Conservation (phyloP, 2,113 vertebrate species). For the Psammodynastes pulverulentus region DNA sequence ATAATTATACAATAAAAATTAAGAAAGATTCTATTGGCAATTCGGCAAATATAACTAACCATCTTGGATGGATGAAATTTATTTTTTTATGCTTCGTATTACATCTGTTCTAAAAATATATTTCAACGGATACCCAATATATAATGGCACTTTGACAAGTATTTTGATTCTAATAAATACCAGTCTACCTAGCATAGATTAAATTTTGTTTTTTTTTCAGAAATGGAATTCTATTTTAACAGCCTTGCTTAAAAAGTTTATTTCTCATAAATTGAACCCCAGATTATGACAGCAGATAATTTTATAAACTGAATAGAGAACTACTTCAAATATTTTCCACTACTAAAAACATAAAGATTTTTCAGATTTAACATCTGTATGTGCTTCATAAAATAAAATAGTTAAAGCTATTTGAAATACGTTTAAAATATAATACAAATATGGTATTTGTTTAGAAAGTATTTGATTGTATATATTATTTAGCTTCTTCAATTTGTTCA, state of each 20-base stretch:
- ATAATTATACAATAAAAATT: background rate
- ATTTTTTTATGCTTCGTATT: background rate
- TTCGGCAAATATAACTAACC: background rate
- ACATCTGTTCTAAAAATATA: background rate
- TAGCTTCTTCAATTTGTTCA: background rate
- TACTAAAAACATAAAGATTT: background rate
- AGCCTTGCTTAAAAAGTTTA: background rate
- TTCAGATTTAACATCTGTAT: background rate
- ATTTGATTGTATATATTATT: background rate
- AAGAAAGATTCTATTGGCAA: background rate
- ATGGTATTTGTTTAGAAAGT: background rate
- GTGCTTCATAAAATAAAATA: background rate
- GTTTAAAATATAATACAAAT: background rate
- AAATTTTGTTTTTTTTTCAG: background rate
- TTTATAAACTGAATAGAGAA: background rate
- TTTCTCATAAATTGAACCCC: background rate
- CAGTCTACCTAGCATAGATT: background rate
- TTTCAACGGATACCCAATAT: background rate
- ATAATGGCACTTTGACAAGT: background rate
- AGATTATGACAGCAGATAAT: background rate
- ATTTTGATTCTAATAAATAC: background rate
- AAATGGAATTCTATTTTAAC: background rate
- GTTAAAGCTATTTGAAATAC: background rate
- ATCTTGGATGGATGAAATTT: background rate
- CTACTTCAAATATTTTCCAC: background rate